phyloP scores from a whole-genome alignment of 2,888 invertebrate species.

The Andrena flavipes region DNA sequence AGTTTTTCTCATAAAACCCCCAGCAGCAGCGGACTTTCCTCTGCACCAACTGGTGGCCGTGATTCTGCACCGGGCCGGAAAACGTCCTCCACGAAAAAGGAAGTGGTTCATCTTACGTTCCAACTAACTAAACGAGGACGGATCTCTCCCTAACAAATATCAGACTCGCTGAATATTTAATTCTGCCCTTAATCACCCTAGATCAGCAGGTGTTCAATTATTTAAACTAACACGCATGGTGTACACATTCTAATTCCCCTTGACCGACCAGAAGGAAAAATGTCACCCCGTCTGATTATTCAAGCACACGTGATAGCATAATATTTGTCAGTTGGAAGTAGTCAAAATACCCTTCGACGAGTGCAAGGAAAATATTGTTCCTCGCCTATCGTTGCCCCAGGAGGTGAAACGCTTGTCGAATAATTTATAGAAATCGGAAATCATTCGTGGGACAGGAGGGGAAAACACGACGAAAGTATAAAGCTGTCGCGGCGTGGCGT shows the following conservation, averaged over 20 bases:
- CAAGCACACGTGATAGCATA: background rate
- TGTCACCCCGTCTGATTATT: background rate
- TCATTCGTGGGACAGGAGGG: background rate
- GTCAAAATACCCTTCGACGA: background rate
- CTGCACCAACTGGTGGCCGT: slow-evolving; percentile 42
- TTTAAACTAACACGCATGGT: no score
- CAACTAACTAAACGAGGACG: slow-evolving; percentile 16
- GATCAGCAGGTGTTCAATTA: no score
- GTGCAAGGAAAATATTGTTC: slow-evolving; percentile 34
- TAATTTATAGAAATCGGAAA: slow-evolving; percentile 55
- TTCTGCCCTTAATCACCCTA: no score
- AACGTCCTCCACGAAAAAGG: slow-evolving; percentile 36
- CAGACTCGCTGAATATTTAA: no score
- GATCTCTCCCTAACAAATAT: no score
- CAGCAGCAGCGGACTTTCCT: slow-evolving; percentile 22
- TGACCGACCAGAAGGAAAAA: no score
- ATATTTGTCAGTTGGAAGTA: background rate
- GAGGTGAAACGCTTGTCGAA: slow-evolving; percentile 38
- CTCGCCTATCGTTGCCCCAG: slow-evolving; percentile 2
- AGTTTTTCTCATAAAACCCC: slow-evolving; percentile 54
- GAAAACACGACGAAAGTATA: slow-evolving; percentile 20
- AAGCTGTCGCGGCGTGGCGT: slow-evolving; percentile 51
- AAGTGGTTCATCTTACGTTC: slow-evolving; percentile 10
- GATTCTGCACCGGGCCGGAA: slow-evolving; percentile 69
- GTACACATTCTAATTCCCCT: no score